phyloP scores from a whole-genome alignment of 2,888 invertebrate species.

The Catocala nupta region DNA sequence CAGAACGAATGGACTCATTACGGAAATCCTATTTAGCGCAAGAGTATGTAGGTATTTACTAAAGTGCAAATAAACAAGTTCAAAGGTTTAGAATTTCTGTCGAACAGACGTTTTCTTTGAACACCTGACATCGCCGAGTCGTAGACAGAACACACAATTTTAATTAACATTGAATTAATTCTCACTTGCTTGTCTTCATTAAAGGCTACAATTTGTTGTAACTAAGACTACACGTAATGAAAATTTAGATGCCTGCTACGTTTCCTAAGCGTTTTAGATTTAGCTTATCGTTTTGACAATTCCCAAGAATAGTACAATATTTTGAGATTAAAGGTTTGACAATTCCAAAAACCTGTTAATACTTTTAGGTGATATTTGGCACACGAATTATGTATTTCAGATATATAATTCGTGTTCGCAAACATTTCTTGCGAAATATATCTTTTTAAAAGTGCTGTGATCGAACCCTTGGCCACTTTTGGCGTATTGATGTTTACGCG shows the following conservation, averaged over 20 bases:
- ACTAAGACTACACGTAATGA: conserved; percentile 33
- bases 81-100: conserved; percentile 7
- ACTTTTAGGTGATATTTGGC: too few relatives aligned
- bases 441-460: too few relatives aligned
- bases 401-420: too few relatives aligned
- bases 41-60: not conserved
- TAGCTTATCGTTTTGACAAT: too few relatives aligned
- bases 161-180: conserved; percentile 47
- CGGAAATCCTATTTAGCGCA: not conserved
- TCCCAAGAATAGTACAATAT: too few relatives aligned
- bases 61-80: conserved; percentile 3
- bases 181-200: conserved; percentile 42
- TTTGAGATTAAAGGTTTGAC: too few relatives aligned
- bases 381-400: too few relatives aligned
- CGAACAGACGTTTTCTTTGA: conserved; percentile 2
- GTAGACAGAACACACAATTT: conserved; percentile 20
- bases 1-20: not conserved
- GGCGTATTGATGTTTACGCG: too few relatives aligned
- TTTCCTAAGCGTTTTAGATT: too few relatives aligned
- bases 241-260: conserved; percentile 1
- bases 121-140: conserved; percentile 10
- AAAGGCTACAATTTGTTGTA: conserved; percentile 34
- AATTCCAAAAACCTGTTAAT: too few relatives aligned
- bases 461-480: too few relatives aligned
- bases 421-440: too few relatives aligned